Evolutionary conservation across 2,888 invertebrate species (phyloP), one percentile per base, ranked within the genome.

Genomic region (Hypena proboscidalis): DNA sequence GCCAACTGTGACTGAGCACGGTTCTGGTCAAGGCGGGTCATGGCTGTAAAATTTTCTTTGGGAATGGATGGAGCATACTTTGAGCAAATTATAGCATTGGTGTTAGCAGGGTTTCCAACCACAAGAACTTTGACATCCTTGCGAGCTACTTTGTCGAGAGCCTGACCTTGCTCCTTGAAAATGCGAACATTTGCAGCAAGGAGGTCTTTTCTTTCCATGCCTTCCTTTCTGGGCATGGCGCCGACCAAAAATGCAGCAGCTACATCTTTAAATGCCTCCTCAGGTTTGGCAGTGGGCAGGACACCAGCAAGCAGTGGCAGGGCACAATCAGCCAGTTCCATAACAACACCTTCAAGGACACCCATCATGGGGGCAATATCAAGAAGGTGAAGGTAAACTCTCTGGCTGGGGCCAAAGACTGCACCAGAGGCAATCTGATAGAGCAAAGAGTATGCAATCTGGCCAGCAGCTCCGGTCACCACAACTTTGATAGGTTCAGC

Each of bases 81-180:
- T 6, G 97, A 96, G 82, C 98, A 98, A 64, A 99, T 97, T 33
- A 97, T 90, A 6, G 99, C 99, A 89, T 99, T 99, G 2, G 99
- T 99, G 83, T 99, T 99, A 9, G 99, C 99, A 34, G 99, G 99
- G 85, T 99, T 99, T 25, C 99, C 99, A 62, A 99, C 99, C 21
- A 99, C 99, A 27, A 99, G 92, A 2, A 93, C 97, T 92, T 98
- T 99, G 26, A 98, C 96, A 78, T 95, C 95, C 76, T 98, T 98
- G 67, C 95, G 96, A 19, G 99, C 97, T 78, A 93, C 93, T 78
- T 97, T 94, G 74, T 99, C 96, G 22, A 99, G 84, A 3, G 99
- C 98, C 77, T 97, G 95, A 7, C 99, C 99, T 91, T 99, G 99
- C 35, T 95, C 96, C 88, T 99, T 98, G 90, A 99, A 99, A 77